Base-by-base conservation (phyloP, 2,113 vertebrate species). In the Oryzias javanicus region DNA sequence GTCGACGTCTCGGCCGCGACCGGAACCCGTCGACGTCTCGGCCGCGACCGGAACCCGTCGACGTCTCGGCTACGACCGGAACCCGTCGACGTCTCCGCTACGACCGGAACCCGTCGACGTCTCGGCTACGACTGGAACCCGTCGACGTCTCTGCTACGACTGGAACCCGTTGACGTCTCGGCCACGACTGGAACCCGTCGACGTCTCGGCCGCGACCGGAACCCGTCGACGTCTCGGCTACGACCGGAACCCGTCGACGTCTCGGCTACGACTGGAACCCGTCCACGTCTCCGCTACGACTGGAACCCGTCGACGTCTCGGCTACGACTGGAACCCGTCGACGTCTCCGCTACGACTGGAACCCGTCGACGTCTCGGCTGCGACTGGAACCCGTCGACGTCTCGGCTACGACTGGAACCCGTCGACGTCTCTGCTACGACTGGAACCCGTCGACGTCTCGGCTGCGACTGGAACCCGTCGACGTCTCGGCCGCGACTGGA, bases 1-100 rank as follows among this genome's bases (percentile, higher is more conserved):
- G 60, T 49, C 49, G 57, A 16, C 64, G 44, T 42, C n/a, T n/a
- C n/a, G n/a, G n/a, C n/a, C n/a, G 60, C 64, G 49, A 70, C 40
- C 14, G 3, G 45, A 60, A 72, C 5, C 64, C 60, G 60, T 49
- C 49, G 57, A 16, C 64, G 44, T 42, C n/a, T n/a, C n/a, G n/a
- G n/a, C n/a, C n/a, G 60, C 64, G 49, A 70, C 40, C 14, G 3
- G 45, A 60, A 72, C 5, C 64, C 60, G 60, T 49, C 49, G 57
- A 16, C 64, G 44, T 42, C n/a, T n/a, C n/a, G n/a, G n/a, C n/a
- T n/a, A n/a, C 64, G 49, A 70, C 40, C 14, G 3, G 45, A 60
- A 72, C 5, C 64, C 60, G 60, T 49, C 49, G 57, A 16, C 64
- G 44, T 42, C n/a, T n/a, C n/a, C n/a, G n/a, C n/a, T n/a, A n/a